Evolutionary conservation across 2,113 vertebrate species (phyloP).

Genomic region (Clarias macrocephalus): DNA sequence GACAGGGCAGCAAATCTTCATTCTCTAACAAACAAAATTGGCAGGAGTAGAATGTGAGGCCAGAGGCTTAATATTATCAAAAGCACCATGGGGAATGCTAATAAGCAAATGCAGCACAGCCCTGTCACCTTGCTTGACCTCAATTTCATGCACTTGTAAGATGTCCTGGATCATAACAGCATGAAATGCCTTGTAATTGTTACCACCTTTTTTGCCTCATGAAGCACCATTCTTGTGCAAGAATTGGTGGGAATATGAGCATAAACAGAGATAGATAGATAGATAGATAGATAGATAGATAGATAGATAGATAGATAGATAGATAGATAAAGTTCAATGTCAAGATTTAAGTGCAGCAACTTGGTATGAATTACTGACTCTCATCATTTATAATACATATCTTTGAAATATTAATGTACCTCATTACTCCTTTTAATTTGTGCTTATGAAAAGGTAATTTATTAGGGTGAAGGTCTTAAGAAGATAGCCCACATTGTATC

Average conservation of each 20-base stretch:
- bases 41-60: background rate
- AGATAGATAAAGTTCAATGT: background rate
- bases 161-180: background rate
- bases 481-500: background rate
- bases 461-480: constrained; percentile 36
- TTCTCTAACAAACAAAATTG: background rate
- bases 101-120: background rate
- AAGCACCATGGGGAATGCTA: background rate
- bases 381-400: constrained; percentile 38
- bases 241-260: background rate
- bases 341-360: background rate
- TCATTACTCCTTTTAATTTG: constrained; percentile 66
- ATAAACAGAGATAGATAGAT: background rate
- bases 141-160: background rate
- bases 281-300: background rate
- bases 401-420: constrained; percentile 52
- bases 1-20: background rate
- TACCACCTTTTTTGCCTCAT: background rate
- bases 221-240: background rate
- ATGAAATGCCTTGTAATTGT: background rate
- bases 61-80: background rate
- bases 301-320: background rate
- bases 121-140: background rate
- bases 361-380: constrained; percentile 58
- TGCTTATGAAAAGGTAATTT: constrained; percentile 65